Conservation (phyloP, 37 sponge, comb jelly and placozoan genomes). For the Mnemiopsis leidyi region DNA sequence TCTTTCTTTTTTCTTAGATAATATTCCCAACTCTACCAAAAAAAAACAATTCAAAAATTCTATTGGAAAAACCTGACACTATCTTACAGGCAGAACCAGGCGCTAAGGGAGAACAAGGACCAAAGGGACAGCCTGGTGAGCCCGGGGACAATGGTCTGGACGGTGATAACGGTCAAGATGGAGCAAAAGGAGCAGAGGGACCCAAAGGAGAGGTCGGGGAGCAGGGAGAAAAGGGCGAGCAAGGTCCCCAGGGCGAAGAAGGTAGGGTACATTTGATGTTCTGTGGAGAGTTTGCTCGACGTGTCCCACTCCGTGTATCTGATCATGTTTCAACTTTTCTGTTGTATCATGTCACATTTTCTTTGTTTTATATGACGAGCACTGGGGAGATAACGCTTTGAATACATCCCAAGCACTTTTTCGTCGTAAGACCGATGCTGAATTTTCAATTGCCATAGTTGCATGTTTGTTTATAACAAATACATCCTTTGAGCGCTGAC, state of each 20-base stretch:
- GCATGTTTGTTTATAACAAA: too few species aligned
- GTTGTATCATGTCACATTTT: too few species aligned
- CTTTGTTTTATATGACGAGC: too few species aligned
- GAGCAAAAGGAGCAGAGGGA: slow-evolving; percentile 37
- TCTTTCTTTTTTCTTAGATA: background rate
- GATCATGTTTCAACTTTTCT: too few species aligned
- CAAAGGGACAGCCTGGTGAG: background rate
- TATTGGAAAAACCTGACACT: background rate
- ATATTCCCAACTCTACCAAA: background rate
- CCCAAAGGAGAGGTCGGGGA: background rate
- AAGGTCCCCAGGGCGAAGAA: background rate
- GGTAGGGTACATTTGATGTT: background rate
- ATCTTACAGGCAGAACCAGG: background rate
- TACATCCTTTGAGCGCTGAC: too few species aligned
- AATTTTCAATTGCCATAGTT: too few species aligned
- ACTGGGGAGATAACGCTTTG: too few species aligned
- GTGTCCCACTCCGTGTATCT: too few species aligned
- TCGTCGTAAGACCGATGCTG: too few species aligned
- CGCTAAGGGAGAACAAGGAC: background rate
- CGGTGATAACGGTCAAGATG: background rate
- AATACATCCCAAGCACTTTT: too few species aligned
- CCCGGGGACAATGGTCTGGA: background rate
- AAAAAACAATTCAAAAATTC: background rate
- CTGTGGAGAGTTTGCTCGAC: background rate
- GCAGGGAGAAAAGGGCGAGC: slow-evolving; percentile 19